These are phyloP conservation scores for Chrysomallon squamiferum DNA, from an alignment of 1,140 invertebrate genomes.

Conservation along the genomic window DNA sequence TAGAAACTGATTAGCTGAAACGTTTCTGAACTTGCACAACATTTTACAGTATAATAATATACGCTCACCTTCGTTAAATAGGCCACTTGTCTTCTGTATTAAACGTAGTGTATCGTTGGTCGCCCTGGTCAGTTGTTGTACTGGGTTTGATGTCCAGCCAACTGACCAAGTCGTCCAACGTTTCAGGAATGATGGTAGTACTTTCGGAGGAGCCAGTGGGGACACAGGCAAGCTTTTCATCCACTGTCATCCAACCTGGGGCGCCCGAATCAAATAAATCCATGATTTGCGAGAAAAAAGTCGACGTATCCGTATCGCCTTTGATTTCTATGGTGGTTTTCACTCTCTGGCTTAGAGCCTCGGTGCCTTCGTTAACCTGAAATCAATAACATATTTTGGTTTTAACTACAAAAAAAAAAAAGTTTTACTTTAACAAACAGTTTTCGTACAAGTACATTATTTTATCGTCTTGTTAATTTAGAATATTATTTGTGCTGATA, in stretches of 20 bases:
- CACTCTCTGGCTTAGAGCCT: neutral
- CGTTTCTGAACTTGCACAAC: too few relatives aligned
- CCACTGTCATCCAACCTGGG: constrained; percentile 17
- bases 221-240: constrained; percentile 6
- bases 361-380: neutral
- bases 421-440: constrained; percentile 7
- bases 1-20: too few relatives aligned
- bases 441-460: neutral
- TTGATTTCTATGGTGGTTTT: neutral
- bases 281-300: neutral
- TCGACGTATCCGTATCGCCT: neutral
- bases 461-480: too few relatives aligned
- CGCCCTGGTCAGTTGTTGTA: constrained; percentile 20
- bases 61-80: constrained; percentile 48
- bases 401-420: neutral
- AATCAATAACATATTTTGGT: constrained; percentile 1
- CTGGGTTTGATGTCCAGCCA: constrained; percentile 38
- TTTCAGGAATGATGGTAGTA: constrained; percentile 26
- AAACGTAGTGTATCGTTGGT: constrained; percentile 45
- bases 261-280: neutral
- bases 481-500: too few relatives aligned
- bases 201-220: constrained; percentile 4
- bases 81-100: constrained; percentile 49
- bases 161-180: constrained; percentile 44
- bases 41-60: neutral